Conservation (phyloP, 2,888 invertebrate species). For the Tanytarsus gracilentus region DNA sequence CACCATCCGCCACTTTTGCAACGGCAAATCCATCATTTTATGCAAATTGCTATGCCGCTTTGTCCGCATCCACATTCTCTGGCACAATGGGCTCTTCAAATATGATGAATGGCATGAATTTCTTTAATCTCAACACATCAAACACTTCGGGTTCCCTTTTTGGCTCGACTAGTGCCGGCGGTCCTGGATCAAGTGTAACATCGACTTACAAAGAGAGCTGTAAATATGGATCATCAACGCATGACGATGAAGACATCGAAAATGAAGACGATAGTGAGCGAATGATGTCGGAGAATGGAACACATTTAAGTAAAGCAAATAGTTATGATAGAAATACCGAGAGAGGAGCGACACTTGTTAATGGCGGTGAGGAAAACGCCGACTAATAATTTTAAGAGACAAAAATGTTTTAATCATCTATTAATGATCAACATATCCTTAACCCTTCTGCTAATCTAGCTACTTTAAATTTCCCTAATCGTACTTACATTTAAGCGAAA, state of each 20-base stretch:
- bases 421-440: constrained; percentile 15
- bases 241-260: constrained; percentile 16
- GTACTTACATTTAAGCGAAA: not conserved
- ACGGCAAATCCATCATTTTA: constrained; percentile 20
- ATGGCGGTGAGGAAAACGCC: constrained; percentile 21
- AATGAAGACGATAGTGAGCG: constrained; percentile 13
- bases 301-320: not conserved
- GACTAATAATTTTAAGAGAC: constrained; percentile 6
- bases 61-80: constrained; percentile 22
- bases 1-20: constrained; percentile 15
- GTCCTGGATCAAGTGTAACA: not conserved
- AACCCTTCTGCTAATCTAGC: not conserved
- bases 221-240: constrained; percentile 10
- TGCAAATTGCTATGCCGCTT: constrained; percentile 24
- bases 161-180: not conserved
- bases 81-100: constrained; percentile 12
- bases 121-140: constrained; percentile 16
- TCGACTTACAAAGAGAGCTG: constrained; percentile 17
- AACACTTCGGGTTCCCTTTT: constrained; percentile 15
- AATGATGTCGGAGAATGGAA: not conserved
- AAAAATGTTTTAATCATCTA: not conserved
- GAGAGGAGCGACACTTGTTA: not conserved
- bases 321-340: constrained; percentile 5
- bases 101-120: constrained; percentile 24
- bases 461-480: not conserved